Percentiles rank a stretch among this genome's conserved stretches.
phyloP scores from a whole-genome alignment of 2,113 vertebrate species.

The Anhinga anhinga region DNA sequence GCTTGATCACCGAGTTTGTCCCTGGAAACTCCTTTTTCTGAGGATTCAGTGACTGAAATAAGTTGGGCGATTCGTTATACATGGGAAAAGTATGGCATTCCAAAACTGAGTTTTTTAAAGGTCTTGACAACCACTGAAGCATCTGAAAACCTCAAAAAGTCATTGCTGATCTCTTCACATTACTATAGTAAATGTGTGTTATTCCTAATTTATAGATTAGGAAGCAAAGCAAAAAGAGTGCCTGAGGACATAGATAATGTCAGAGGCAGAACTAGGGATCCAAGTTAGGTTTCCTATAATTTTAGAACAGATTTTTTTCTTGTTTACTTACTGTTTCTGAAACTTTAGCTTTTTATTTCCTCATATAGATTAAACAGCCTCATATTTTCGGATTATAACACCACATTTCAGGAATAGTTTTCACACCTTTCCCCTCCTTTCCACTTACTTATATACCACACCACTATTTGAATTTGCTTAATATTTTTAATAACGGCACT shows the following conservation, averaged over 20 bases:
- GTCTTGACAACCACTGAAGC: not conserved
- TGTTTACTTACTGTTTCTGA: not conserved
- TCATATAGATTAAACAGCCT: not conserved
- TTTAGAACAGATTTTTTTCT: not conserved
- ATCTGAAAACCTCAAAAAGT: not conserved
- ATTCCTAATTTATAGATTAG: not conserved
- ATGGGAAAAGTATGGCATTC: not conserved
- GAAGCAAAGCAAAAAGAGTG: not conserved
- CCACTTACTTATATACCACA: not conserved
- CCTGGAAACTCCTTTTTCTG: slow-evolving; percentile 80
- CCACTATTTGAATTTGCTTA: not conserved
- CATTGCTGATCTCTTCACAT: not conserved
- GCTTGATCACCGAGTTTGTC: slow-evolving; percentile 75
- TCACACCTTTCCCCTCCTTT: not conserved
- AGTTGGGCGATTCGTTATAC: not conserved
- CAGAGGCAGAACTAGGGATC: not conserved
- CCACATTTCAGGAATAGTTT: not conserved
- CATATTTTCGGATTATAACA: not conserved
- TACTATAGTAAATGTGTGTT: not conserved
- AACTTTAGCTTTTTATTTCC: not conserved
- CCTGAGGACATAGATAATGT: not conserved
- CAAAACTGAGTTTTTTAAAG: not conserved
- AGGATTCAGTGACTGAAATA: slow-evolving; percentile 81
- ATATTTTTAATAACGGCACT: not conserved
- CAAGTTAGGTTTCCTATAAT: not conserved